Evolutionary conservation across 2,113 vertebrate genomes (phyloP), one percentile per base, ranked within the genome.

Genomic region (Galemys pyrenaicus): DNA sequence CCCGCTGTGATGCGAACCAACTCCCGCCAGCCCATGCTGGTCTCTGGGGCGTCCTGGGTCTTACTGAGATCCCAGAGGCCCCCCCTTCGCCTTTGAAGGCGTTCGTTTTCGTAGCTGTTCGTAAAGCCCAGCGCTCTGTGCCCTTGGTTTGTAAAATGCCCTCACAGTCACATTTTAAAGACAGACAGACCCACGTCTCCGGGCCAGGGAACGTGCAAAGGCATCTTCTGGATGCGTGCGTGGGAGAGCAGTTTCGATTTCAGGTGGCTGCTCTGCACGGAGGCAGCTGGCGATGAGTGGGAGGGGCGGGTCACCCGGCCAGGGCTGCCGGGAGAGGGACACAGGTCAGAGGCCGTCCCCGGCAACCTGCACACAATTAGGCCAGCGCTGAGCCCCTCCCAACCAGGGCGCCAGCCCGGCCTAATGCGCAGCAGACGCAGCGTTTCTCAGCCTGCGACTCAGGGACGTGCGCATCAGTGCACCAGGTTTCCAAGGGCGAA

Each of bases 371-470:
- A 95, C 65, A 58, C 79, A 97, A 92, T 97, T 98, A 98, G 79
- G 28, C 88, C 56, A 92, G 95, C 82, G 86, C 94, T 92, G 93
- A 95, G 89, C 96, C 92, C 68, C 94, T 97, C 90, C 88, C 96
- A 97, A 65, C 98, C 98, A 96, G 93, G 95, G 95, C 96, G 97
- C 97, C 97, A 96, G 95, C 94, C 95, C 94, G 82, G 79, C 62
- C 92, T 98, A 96, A 98, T 93, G 95, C 82, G 97, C 95, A 98
- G 82, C 98, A 98, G 97, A 98, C 97, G 98, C 95, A 67, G 85
- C 16, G 11, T 96, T 96, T 96, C 94, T 97, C 79, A 89, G 94
- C 96, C 93, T 96, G 95, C 94, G 97, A 67, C 95, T 97, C 90
- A 44, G 54, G 95, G 93, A 84, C 92, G n/a, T 96, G 89, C 93